A percentile compares a stretch with the other conserved stretches of the same genome.
Conservation (phyloP, 2,797 vertebrate genomes). For the Coendou prehensilis region DNA sequence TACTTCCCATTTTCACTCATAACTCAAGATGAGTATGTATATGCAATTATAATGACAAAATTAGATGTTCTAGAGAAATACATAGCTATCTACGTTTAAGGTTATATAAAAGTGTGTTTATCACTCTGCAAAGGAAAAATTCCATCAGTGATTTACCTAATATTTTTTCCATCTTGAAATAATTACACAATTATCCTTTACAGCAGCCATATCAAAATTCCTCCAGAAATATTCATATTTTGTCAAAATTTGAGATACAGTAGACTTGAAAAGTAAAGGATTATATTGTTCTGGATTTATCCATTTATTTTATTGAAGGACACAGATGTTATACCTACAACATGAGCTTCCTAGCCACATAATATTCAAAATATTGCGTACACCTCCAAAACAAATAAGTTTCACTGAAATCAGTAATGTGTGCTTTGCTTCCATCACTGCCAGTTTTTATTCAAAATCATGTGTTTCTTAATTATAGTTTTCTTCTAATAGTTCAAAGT, state of each 20-base stretch:
- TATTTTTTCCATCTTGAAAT: background rate
- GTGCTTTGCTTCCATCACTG: background rate
- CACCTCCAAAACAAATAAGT: background rate
- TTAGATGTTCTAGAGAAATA: background rate
- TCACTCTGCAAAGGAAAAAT: background rate
- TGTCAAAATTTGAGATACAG: background rate
- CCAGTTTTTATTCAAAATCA: background rate
- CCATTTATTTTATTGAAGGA: background rate
- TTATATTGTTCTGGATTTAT: background rate
- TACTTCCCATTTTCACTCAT: conserved; percentile 5
- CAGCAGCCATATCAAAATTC: background rate
- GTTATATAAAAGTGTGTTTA: background rate
- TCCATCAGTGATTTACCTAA: background rate
- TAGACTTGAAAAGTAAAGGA: background rate
- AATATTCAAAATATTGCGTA: background rate
- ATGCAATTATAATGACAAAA: background rate
- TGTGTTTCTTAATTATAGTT: background rate
- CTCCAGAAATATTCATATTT: background rate
- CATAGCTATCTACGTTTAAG: background rate
- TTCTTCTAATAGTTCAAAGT: background rate
- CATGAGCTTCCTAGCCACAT: background rate
- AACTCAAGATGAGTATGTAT: background rate
- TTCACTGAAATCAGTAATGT: background rate
- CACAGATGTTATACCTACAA: background rate
- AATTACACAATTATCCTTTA: background rate